Evolutionary conservation across 1,140 invertebrate genomes (phyloP), one percentile per base, ranked within the genome.

Genomic region (Camponotus floridanus): DNA sequence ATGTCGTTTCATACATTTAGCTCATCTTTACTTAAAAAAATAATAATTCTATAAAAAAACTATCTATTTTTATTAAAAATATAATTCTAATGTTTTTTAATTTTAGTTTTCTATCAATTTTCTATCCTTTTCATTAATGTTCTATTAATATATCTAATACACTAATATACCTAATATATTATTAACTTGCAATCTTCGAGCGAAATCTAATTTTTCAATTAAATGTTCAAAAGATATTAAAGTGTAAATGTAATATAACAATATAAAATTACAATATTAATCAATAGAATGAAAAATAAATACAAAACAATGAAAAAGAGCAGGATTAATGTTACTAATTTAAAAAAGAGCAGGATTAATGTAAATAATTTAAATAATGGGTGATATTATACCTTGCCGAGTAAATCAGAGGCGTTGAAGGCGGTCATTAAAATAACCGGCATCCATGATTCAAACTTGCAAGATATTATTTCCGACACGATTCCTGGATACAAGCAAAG

Each of bases 401-500:
- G 95, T 8, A 98, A 96, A 95, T 99, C 98, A 64, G 97, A 97
- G 1, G 97, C 95, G 92, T 99, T 99, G 91, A 99, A 99, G 1
- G 97, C 95, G 9, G 98, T 97, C 98, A 99, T 98, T 42, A 99
- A 95, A 18, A 98, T 95, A 2, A 99, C 98, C 0, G 98, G 98
- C 98, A 98, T 98, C 98, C 98, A 99, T 2, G 97, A 97, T 8
- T 96, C 96, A 36, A 98, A 96, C 31, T 96, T 96, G 91, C 98
- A 98, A 48, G 97, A 98, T 51, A 97, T 96, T 48, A 99, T 97
- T 94, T 99, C 98, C 0, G 98, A 98, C 79, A 98, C 96, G 36
- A 99, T 98, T 39, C 98, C 98, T 4, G 98, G 98, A 92, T 99
- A 99, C 2, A 99, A 95, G 81, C 97, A 98, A 0, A 98, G 95